Conservation (phyloP, 2,113 vertebrate species). For the Apteryx owenii region DNA sequence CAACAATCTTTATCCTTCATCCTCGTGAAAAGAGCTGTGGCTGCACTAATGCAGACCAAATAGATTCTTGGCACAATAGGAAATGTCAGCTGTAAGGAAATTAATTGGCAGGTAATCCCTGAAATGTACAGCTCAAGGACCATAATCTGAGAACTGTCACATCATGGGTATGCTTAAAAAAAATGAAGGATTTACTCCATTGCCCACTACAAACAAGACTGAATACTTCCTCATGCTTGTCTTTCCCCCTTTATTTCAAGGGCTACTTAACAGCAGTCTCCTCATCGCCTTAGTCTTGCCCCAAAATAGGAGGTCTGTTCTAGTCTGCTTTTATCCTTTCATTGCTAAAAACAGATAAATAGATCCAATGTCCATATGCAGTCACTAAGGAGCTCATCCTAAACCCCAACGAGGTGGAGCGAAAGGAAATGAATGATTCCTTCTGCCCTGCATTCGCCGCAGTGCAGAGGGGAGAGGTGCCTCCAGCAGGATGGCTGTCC, state of each 20-base stretch:
- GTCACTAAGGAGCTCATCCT: neutral
- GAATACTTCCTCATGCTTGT: constrained; percentile 14
- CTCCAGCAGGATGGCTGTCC: neutral
- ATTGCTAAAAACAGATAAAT: neutral
- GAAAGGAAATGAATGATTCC: neutral
- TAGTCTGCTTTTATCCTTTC: neutral
- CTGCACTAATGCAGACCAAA: constrained; percentile 7
- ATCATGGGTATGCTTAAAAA: constrained; percentile 35
- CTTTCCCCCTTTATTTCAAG: neutral
- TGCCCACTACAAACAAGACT: constrained; percentile 22
- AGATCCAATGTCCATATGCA: neutral
- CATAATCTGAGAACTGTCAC: constrained; percentile 23
- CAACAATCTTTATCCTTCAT: constrained; percentile 42
- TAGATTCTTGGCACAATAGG: neutral
- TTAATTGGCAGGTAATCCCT: constrained; percentile 53
- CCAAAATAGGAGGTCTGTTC: constrained; percentile 7
- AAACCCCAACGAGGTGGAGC: neutral
- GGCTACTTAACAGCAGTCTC: constrained; percentile 3
- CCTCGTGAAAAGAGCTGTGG: neutral
- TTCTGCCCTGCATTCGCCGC: neutral
- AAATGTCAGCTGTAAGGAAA: constrained; percentile 48
- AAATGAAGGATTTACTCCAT: constrained; percentile 42
- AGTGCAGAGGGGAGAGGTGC: neutral
- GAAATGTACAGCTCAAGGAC: constrained; percentile 37
- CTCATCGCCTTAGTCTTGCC: constrained; percentile 10